Conservation (phyloP, 53 echinoderm and acorn worm species). For the Luidia sarsii region DNA sequence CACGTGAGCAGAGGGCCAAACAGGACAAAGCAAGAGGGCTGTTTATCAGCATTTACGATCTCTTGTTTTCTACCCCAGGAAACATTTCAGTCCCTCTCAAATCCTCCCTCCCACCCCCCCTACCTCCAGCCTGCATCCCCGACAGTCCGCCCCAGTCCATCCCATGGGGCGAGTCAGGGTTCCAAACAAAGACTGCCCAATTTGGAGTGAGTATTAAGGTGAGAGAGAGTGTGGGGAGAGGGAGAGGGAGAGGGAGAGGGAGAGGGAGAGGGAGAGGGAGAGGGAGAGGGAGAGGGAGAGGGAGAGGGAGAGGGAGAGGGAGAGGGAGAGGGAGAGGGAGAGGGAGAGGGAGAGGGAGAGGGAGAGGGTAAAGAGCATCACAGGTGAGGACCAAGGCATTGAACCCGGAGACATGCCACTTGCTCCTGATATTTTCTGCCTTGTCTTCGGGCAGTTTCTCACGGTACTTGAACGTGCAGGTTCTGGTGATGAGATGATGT, state of each 20-base stretch:
- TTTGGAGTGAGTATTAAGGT: neutral
- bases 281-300: no score
- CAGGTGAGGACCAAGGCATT: slow-evolving; percentile 23
- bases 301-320: no score
- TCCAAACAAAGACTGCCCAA: slow-evolving; percentile 15
- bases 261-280: no score
- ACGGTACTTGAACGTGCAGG: slow-evolving; percentile 18
- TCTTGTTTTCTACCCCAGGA: slow-evolving; percentile 36
- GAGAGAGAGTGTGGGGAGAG: neutral
- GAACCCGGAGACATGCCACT: slow-evolving; percentile 19
- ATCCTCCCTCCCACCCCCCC: neutral
- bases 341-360: neutral
- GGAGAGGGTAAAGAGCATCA: neutral
- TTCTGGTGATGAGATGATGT: slow-evolving; percentile 14
- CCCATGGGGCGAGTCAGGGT: slow-evolving; percentile 14
- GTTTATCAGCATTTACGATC: slow-evolving; percentile 51
- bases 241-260: no score
- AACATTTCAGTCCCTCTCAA: neutral
- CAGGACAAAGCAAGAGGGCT: slow-evolving; percentile 16
- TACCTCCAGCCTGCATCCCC: neutral
- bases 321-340: neutral
- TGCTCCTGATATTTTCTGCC: slow-evolving; percentile 6
- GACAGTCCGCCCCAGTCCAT: neutral
- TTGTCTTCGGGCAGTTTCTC: slow-evolving; percentile 48
- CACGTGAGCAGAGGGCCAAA: neutral